Base-by-base conservation (phyloP, 1,140 invertebrate genomes). In the Palaemon carinicauda region DNA sequence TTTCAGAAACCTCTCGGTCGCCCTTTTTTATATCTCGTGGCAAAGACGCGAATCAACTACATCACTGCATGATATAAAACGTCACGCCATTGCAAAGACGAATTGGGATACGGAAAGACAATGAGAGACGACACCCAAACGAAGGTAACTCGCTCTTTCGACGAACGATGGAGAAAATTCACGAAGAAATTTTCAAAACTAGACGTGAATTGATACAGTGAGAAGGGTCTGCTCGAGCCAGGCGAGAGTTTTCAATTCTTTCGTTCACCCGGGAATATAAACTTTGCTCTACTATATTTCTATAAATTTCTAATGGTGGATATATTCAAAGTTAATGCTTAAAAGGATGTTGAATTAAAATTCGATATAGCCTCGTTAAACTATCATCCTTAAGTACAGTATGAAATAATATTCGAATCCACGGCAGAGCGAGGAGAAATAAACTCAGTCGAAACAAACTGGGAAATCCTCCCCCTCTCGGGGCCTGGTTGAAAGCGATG, bases 171-270 rank as follows among this genome's bases (percentile, higher is more conserved):
- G 41, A 80, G 77, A 73, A 80, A 80, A 60, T 86, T 50, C 41
- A 52, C 77, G 83, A 80, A 54, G 50, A 52, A 71, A 73, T 65
- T 79, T 80, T 50, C 75, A 53, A 86, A 79, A 80, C 77, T 41
- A 53, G 83, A 53, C 56, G 54, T 29, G 75, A 54, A 86, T 73
- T 86, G 83, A 86, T 86, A 80, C 56, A 79, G 74, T 71, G 75
- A 80, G 77, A 65, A 41, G 41, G 41, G 41, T 41, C 41, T 41
- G 41, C 12, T 41, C 41, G 41, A 41, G 41, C 41, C 12, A 12
- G 41, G 41, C 41, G 41, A 41, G 5, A 12, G 41, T 41, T 41
- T 41, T 41, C 41, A 41, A 41, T 12, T 41, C 1, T 41, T 41
- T 9, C 41, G 41, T 41, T 41, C 41, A 41, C 41, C 41, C 7